Evolutionary conservation across 2,113 vertebrate genomes (phyloP), one percentile per base, ranked within the genome.

Genomic region (Atractosteus spatula): DNA sequence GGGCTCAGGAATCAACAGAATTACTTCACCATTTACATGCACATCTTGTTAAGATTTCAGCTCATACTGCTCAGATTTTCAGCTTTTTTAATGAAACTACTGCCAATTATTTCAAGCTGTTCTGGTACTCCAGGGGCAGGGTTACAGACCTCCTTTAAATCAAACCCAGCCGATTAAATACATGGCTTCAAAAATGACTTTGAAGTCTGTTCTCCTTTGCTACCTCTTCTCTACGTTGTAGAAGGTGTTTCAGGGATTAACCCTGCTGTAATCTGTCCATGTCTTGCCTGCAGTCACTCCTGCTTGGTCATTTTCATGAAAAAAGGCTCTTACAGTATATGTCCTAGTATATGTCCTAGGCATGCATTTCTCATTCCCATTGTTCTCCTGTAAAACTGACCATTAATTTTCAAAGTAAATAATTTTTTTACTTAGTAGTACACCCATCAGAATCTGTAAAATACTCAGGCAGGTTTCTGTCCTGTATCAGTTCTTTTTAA

Each of bases 1-100:
- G 42, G 41, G 11, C 43, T 42, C 64, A 13, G n/a, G 42, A 47
- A 66, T 45, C 2, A 44, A 66, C 41, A 66, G 45, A 44, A 44
- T n/a, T 8, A 7, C 42, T 57, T n/a, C 13, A 41, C 57, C 45
- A 72, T 67, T 72, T 72, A 71, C 54, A 64, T 65, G 8, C 62
- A 11, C 5, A 29, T 55, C 29, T 47, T 64, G 62, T 71, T 64
- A 55, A 12, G 7, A 47, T 12, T 64, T 47, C 42, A 55, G 45
- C 16, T 45, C 16, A 54, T 8, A 16, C 45, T 29, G 8, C 66
- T 44, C 64, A 44, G 43, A 44, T 66, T 43, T 47, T 42, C 43
- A 16, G 45, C 63, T 3, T 66, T 66, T 66, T n/a, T 66, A 66
- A 66, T 66, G 64, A 66, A 66, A 66, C n/a, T 41, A 42, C 14